Percentiles rank a stretch among this genome's conserved stretches.
Evolutionary conservation across 2,888 invertebrate species (phyloP).

Genomic region (Apotomis capreana): DNA sequence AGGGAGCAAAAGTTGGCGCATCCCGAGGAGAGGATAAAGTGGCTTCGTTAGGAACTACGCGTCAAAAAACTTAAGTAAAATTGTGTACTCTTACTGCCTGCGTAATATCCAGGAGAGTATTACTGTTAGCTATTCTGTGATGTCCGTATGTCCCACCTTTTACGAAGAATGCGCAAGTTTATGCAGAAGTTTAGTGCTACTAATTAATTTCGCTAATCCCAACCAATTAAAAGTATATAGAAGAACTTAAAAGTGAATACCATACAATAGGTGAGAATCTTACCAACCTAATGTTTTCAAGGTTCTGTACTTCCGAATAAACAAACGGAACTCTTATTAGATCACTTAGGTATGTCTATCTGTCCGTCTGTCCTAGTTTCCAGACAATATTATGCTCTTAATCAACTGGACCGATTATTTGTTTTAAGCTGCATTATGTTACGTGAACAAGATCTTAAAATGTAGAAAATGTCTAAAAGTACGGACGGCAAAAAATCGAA

Average conservation of each 20-base stretch:
- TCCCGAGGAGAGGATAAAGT: constrained; percentile 32
- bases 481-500: too few relatives aligned
- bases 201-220: constrained; percentile 27
- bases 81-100: constrained; percentile 33
- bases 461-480: too few relatives aligned
- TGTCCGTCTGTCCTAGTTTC: too few relatives aligned
- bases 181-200: constrained; percentile 16
- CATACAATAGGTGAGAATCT: too few relatives aligned
- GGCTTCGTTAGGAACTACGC: constrained; percentile 32
- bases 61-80: constrained; percentile 37
- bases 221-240: neutral
- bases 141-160: constrained; percentile 20
- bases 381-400: too few relatives aligned
- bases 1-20: constrained; percentile 33
- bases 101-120: constrained; percentile 26
- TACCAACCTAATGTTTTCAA: too few relatives aligned
- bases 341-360: too few relatives aligned
- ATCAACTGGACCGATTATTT: too few relatives aligned
- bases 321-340: too few relatives aligned
- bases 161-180: constrained; percentile 24
- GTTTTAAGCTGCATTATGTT: too few relatives aligned
- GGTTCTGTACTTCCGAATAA: too few relatives aligned
- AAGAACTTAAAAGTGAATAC: neutral
- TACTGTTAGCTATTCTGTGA: constrained; percentile 4
- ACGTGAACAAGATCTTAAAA: too few relatives aligned